phyloP scores from a whole-genome alignment of 2,113 vertebrate species.

The Pseudorectes ferrugineus region DNA sequence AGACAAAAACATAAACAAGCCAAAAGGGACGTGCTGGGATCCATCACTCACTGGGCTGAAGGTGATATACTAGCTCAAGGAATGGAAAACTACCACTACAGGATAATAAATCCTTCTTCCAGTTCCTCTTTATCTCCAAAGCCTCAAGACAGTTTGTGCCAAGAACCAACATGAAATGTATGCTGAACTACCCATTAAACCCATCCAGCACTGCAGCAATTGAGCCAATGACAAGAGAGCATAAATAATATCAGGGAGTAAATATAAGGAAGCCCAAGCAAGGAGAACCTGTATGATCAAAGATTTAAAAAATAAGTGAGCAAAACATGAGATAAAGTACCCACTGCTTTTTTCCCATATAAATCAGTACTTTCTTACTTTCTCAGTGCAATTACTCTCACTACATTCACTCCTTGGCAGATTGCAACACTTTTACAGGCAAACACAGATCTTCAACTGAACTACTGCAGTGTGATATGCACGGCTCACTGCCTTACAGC shows the following conservation, averaged over 20 bases:
- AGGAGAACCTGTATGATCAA: not conserved
- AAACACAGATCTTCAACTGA: not conserved
- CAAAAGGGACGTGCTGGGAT: not conserved
- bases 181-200: not conserved
- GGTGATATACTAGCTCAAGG: not conserved
- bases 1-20: conserved; percentile 55
- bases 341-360: not conserved
- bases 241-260: not conserved
- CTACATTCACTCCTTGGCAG: not conserved
- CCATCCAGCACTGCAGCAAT: accelerated
- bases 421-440: not conserved
- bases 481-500: not conserved
- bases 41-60: not conserved
- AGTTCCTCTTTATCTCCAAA: not conserved
- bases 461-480: not conserved
- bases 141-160: not conserved
- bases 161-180: not conserved
- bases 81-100: conserved; percentile 40
- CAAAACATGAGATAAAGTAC: not conserved
- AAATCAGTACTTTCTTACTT: not conserved
- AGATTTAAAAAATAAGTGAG: not conserved
- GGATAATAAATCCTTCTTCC: not conserved
- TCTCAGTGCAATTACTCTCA: not conserved
- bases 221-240: not conserved
- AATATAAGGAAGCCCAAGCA: not conserved